A percentile compares a stretch with the other conserved stretches of the same genome.
Evolutionary conservation across 2,113 vertebrate genomes (phyloP).

Genomic region (Amphiprion percula): DNA sequence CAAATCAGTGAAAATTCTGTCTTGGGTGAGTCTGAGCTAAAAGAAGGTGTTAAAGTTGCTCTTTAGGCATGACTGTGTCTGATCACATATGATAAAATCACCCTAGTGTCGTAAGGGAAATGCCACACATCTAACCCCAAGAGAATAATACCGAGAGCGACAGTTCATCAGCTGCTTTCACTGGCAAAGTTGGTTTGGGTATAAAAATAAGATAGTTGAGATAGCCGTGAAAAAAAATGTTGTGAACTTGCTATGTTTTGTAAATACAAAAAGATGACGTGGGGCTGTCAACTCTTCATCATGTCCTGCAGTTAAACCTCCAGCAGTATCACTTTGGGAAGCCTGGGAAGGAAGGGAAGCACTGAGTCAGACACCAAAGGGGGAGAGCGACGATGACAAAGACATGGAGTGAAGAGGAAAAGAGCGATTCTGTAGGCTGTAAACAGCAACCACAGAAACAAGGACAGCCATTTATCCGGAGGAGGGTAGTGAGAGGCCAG

Average conservation of each 20-base stretch:
- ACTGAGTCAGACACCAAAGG: constrained; percentile 56
- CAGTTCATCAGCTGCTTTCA: neutral
- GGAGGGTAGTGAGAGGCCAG: constrained; percentile 17
- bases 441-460: constrained; percentile 47
- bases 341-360: constrained; percentile 20
- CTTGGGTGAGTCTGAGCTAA: too few species aligned
- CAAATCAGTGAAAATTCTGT: too few species aligned
- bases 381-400: constrained; percentile 46
- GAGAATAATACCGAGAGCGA: neutral
- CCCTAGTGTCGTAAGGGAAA: neutral
- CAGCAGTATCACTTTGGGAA: constrained; percentile 1
- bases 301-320: constrained; percentile 18
- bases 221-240: neutral
- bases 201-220: neutral
- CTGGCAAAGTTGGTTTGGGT: neutral
- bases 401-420: constrained; percentile 18
- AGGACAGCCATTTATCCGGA: constrained; percentile 52
- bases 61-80: too few species aligned
- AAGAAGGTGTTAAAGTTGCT: too few species aligned
- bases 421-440: constrained; percentile 45
- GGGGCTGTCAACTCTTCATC: neutral
- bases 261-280: neutral
- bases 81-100: neutral
- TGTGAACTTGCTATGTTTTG: neutral
- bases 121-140: neutral